Conservation (phyloP, 2,888 invertebrate species). For the Malacosoma neustria region DNA sequence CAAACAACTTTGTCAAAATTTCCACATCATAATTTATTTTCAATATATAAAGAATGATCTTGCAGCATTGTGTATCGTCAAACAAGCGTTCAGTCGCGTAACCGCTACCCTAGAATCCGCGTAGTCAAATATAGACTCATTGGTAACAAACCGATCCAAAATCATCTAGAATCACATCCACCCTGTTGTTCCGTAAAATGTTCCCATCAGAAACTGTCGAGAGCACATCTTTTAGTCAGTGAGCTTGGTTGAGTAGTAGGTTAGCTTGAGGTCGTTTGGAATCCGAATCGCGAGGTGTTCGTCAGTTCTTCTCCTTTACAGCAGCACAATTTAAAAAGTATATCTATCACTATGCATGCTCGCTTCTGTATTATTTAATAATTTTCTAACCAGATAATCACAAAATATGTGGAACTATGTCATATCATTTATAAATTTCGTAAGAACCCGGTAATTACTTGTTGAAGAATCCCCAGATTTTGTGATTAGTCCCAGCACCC, state of each 20-base stretch:
- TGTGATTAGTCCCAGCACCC: slow-evolving; percentile 40
- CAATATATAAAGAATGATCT: slow-evolving; percentile 22
- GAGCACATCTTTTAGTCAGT: slow-evolving; percentile 63
- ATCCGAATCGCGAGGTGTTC: slow-evolving; percentile 54
- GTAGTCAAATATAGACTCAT: slow-evolving; percentile 64
- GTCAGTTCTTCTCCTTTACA: slow-evolving; percentile 53
- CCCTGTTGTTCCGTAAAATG: slow-evolving; percentile 59
- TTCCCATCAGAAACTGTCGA: slow-evolving; percentile 57
- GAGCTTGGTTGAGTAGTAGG: slow-evolving; percentile 68
- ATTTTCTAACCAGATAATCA: slow-evolving; percentile 25
- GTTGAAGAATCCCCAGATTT: slow-evolving; percentile 36
- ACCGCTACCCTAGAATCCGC: slow-evolving; percentile 68
- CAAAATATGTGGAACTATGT: neutral
- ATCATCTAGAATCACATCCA: slow-evolving; percentile 67
- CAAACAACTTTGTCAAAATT: neutral
- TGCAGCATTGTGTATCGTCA: slow-evolving; percentile 63
- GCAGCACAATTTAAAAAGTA: slow-evolving; percentile 55
- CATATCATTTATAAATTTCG: neutral
- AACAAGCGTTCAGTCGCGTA: slow-evolving; percentile 66
- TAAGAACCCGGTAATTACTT: slow-evolving; percentile 3
- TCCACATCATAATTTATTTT: slow-evolving; percentile 3
- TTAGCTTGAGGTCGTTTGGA: slow-evolving; percentile 60
- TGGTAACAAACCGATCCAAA: slow-evolving; percentile 59
- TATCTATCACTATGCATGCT: slow-evolving; percentile 68
- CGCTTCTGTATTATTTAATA: slow-evolving; percentile 57